Evolutionary conservation across 2,113 vertebrate genomes (phyloP), one percentile per base, ranked within the genome.

Genomic region (Ptilonorhynchus violaceus): DNA sequence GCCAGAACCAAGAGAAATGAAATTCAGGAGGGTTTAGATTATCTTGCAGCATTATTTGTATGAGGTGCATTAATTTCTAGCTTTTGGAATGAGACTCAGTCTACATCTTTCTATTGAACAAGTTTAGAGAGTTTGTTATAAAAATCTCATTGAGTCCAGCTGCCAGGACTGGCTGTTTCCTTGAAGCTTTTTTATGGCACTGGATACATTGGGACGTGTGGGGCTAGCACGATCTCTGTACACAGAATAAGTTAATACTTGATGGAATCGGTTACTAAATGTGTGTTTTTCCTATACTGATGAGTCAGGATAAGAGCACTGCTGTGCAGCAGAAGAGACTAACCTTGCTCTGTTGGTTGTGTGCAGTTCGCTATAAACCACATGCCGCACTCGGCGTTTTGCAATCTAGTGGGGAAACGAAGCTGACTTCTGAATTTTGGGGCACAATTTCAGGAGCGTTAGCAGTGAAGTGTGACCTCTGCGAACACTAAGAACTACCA

Each of bases 381-480:
- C 47, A 7, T 3, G 12, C 44, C 39, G 15, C 31, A 3, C 33
- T 11, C 1, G 1, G 15, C 4, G 41, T 91, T 89, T 78, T n/a
- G 73, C 81, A 95, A 87, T 47, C 42, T 13, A 13, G 46, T 1
- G 9, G 11, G 63, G 79, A 56, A 73, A 88, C 5, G 2, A 28
- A 19, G 8, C 6, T 1, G n/a, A 23, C 33, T 69, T n/a, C 7
- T 9, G 33, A 33, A 27, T 66, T 75, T 76, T 28, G 7, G 22
- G 52, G 22, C 31, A 1, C 0, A 2, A 1, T 39, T 62, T 37
- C 50, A 24, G 66, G 21, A 53, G 39, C 18, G 4, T 18, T 28
- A 49, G 30, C 10, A 3, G 0, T 27, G 23, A 12, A 33, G 4
- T 0, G 11, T 3, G 7, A n/a, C 20, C 15, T 10, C 1, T 4